Conservation (phyloP, 2,888 invertebrate genomes). For the Cinara cedri region DNA sequence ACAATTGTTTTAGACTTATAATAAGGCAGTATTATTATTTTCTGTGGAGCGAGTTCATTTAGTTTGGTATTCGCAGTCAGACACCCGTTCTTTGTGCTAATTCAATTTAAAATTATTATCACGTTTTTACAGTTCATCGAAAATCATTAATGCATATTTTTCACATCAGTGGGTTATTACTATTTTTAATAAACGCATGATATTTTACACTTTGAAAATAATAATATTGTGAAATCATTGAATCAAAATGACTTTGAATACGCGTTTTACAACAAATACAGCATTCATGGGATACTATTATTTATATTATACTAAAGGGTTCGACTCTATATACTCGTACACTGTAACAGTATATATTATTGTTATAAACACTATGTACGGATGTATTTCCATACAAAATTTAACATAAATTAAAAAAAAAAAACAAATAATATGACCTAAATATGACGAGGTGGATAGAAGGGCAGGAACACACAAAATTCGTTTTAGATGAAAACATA, state of each 20-base stretch:
- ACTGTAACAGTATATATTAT: not conserved
- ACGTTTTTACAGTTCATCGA: constrained; percentile 27
- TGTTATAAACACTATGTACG: no score
- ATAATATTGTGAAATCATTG: constrained; percentile 13
- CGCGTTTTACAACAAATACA: constrained; percentile 13
- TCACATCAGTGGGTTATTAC: not conserved
- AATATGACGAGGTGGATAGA: not conserved
- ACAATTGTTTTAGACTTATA: constrained; percentile 4
- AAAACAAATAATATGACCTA: not conserved
- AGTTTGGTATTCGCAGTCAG: constrained; percentile 36
- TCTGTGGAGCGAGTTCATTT: not conserved
- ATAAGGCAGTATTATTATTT: constrained; percentile 10
- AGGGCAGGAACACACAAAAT: not conserved
- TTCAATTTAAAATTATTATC: constrained; percentile 44
- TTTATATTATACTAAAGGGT: constrained; percentile 3
- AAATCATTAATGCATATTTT: constrained; percentile 21
- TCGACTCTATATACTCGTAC: no score
- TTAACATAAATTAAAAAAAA: not conserved
- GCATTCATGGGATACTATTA: constrained; percentile 29
- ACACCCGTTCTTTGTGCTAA: not conserved
- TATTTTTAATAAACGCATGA: constrained; percentile 1
- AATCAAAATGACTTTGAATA: constrained; percentile 22
- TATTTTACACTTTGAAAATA: not conserved
- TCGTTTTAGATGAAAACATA: not conserved
- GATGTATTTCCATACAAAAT: no score